Conservation (phyloP, 2,113 vertebrate genomes). For the Siniperca chuatsi region DNA sequence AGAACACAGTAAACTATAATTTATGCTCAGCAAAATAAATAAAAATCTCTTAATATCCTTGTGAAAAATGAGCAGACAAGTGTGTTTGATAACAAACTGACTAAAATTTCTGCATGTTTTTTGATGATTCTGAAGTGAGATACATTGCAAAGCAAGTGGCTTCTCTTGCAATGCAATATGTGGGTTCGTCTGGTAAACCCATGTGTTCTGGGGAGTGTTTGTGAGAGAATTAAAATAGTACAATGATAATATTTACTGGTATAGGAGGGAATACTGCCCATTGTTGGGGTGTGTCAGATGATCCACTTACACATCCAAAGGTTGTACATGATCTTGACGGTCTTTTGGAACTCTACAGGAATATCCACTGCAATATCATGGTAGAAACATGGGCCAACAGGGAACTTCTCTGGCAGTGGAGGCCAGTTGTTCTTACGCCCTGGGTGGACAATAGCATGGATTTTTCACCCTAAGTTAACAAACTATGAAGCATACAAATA, state of each 20-base stretch:
- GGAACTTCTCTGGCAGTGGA: constrained; percentile 94
- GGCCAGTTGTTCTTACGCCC: constrained; percentile 99
- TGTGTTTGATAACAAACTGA: neutral
- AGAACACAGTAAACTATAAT: neutral
- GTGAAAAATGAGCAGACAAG: neutral
- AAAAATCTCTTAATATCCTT: neutral
- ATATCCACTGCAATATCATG: constrained; percentile 98
- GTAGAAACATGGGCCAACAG: constrained; percentile 97
- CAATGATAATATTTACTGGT: neutral
- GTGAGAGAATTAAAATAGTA: neutral
- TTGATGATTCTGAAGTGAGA: neutral
- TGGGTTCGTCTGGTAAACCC: neutral
- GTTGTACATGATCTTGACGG: constrained; percentile 99
- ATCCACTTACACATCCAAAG: constrained; percentile 97
- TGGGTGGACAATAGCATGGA: constrained; percentile 65
- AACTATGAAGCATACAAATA: neutral
- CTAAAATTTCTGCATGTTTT: neutral
- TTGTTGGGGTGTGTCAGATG: neutral
- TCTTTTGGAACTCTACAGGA: constrained; percentile 98
- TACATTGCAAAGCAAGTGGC: neutral
- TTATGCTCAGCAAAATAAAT: neutral
- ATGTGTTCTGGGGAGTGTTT: neutral
- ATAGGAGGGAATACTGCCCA: neutral
- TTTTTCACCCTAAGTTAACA: neutral
- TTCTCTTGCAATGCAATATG: neutral